Evolutionary conservation across 2,113 vertebrate genomes (phyloP).

Genomic region (Oriolus oriolus): DNA sequence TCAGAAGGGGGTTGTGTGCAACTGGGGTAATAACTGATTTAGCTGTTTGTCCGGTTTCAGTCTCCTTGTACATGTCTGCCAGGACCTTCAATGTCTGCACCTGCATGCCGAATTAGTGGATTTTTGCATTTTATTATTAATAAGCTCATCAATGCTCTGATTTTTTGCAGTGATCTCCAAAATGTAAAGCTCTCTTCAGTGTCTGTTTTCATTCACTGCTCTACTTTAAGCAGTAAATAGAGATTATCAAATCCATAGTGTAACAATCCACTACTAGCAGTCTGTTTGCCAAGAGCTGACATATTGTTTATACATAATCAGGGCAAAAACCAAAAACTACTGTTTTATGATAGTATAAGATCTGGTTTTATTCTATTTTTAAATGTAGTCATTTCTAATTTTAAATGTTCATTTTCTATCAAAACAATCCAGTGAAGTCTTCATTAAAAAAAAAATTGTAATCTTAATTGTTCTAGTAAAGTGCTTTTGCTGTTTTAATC

Average conservation of each 20-base stretch:
- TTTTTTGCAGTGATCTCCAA: background rate
- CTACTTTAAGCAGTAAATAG: background rate
- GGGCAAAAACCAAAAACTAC: background rate
- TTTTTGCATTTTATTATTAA: background rate
- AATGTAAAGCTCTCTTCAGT: background rate
- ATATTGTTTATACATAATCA: background rate
- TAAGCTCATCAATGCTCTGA: background rate
- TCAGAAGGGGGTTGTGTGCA: background rate
- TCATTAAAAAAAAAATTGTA: background rate
- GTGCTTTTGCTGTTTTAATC: background rate
- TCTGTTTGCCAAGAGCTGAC: background rate
- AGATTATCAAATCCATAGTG: background rate
- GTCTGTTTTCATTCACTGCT: background rate
- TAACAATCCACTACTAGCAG: background rate
- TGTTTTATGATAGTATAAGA: background rate
- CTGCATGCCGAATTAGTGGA: background rate
- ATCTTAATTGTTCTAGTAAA: background rate
- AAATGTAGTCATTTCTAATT: background rate
- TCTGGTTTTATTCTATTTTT: background rate
- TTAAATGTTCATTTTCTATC: background rate
- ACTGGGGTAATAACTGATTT: constrained; percentile 16
- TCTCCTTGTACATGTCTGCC: background rate
- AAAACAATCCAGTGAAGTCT: background rate
- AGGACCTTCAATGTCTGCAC: background rate
- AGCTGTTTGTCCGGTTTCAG: background rate